phyloP scores from a whole-genome alignment of 2,797 vertebrate species.

The Mionectes olivaceus region DNA sequence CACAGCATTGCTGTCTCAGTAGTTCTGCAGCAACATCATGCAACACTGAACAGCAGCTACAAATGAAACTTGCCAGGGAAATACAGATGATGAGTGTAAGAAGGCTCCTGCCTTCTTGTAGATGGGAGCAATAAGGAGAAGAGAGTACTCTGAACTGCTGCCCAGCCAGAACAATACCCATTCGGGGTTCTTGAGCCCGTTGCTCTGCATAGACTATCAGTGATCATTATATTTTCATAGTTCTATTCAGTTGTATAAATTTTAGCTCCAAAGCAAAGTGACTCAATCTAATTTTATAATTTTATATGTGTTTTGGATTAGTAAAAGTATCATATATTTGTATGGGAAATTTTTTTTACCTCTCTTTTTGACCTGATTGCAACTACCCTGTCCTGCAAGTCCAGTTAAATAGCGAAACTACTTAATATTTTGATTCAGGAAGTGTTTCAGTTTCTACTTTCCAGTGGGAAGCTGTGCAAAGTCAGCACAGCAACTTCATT shows the following conservation, averaged over 20 bases:
- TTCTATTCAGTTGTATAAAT: background rate
- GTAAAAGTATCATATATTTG: background rate
- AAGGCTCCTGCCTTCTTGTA: background rate
- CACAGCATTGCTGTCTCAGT: background rate
- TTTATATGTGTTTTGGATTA: background rate
- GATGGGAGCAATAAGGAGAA: background rate
- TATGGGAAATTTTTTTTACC: accelerated
- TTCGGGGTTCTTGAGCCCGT: background rate
- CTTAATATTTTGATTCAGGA: too few species aligned
- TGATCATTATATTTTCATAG: background rate
- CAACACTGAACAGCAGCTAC: background rate
- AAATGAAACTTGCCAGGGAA: background rate
- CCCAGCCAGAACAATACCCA: background rate
- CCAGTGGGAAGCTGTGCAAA: background rate
- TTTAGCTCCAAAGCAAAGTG: background rate
- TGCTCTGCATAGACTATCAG: background rate
- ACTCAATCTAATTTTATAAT: background rate
- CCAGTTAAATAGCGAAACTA: background rate
- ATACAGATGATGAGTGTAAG: background rate
- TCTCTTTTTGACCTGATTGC: background rate
- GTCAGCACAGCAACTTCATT: accelerated
- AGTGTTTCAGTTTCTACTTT: background rate
- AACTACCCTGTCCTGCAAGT: background rate
- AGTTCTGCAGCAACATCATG: background rate
- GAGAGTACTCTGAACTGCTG: background rate